Percentiles rank a stretch among this genome's conserved stretches.
These are phyloP conservation scores for Conomelus anceps DNA, from an alignment of 2,888 invertebrate genomes.

Conservation along the genomic window DNA sequence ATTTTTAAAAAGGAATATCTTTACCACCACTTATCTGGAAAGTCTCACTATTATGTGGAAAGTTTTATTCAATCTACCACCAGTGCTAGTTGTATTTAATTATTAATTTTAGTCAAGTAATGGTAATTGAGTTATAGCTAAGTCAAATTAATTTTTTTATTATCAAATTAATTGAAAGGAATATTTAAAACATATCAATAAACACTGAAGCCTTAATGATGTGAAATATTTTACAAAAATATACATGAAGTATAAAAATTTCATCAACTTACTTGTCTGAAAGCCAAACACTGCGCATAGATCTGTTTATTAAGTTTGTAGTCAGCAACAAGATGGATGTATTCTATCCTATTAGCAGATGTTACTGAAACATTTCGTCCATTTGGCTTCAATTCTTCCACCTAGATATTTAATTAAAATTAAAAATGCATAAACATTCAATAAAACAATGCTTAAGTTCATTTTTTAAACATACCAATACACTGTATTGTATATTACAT, in stretches of 20 bases:
- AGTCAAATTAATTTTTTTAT: no score
- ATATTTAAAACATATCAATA: not conserved
- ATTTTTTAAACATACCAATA: not conserved
- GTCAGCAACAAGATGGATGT: slow-evolving; percentile 93
- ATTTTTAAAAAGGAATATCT: no score
- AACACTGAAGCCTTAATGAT: not conserved
- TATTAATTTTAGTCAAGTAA: no score
- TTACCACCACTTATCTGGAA: no score
- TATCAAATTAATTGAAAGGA: no score
- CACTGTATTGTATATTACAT: no score
- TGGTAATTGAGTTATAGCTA: no score
- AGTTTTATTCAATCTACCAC: no score
- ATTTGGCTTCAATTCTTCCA: slow-evolving; percentile 84
- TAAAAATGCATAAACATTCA: not conserved
- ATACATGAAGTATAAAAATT: not conserved
- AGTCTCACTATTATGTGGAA: no score
- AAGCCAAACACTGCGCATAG: slow-evolving; percentile 76
- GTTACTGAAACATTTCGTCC: slow-evolving; percentile 88
- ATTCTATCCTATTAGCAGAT: slow-evolving; percentile 87
- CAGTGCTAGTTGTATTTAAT: no score
- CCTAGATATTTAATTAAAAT: slow-evolving; percentile 42
- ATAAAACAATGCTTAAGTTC: not conserved
- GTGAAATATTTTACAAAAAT: not conserved
- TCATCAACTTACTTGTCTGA: slow-evolving; percentile 50
- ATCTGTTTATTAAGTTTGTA: slow-evolving; percentile 90